Conservation (phyloP, 2,113 vertebrate genomes). For the Mobula birostris region DNA sequence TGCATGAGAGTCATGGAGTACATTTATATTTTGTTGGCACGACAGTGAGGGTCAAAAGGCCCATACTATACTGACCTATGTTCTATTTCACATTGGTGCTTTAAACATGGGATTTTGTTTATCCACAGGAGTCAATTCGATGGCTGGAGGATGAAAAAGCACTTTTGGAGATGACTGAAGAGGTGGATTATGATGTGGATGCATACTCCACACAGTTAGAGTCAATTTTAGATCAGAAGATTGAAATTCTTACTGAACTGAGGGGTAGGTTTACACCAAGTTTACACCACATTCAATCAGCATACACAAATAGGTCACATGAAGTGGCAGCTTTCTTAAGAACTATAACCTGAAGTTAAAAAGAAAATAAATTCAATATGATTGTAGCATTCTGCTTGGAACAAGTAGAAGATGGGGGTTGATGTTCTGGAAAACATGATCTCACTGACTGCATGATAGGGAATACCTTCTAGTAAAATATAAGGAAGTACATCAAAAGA, state of each 20-base stretch:
- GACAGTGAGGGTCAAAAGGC: too few relatives aligned
- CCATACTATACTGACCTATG: too few relatives aligned
- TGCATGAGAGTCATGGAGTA: too few relatives aligned
- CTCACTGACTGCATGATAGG: too few relatives aligned
- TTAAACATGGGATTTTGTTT: neutral
- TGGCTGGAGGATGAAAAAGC: constrained; percentile 95
- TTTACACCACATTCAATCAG: neutral
- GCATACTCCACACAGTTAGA: constrained; percentile 91
- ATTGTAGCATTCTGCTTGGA: neutral
- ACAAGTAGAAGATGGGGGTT: neutral
- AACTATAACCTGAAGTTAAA: neutral
- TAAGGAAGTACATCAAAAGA: too few relatives aligned
- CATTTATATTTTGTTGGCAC: too few relatives aligned
- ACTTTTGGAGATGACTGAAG: constrained; percentile 94
- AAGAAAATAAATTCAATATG: neutral
- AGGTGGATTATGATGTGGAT: constrained; percentile 96
- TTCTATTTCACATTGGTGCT: neutral
- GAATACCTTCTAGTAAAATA: too few relatives aligned
- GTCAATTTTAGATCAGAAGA: constrained; percentile 93
- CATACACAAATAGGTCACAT: neutral
- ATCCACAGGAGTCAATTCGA: constrained; percentile 81
- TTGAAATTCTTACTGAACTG: constrained; percentile 86
- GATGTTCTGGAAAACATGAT: neutral
- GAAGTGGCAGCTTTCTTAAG: neutral
- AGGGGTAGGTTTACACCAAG: constrained; percentile 63